Base-by-base conservation (phyloP, 37 sponge, comb jelly and placozoan species). In the Tethya wilhelma region DNA sequence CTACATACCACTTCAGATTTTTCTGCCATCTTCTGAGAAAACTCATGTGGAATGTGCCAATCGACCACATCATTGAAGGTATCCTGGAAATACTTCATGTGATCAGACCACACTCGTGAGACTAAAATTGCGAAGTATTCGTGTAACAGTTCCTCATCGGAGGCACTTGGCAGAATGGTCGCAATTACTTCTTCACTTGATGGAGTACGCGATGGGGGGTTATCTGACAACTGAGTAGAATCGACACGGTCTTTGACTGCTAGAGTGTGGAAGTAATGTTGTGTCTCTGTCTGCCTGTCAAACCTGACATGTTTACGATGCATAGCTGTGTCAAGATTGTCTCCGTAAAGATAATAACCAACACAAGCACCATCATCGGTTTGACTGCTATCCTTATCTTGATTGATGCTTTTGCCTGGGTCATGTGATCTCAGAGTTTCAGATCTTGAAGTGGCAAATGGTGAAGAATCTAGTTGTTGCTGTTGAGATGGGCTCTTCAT, bases 1-100 rank as follows among this genome's bases (percentile, higher is more conserved):
- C 33, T 17, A 37, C 45, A 58, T 71, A 81, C 82, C 72, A 81
- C 82, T 59, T 39, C 64, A 33, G 82, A 71, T 59, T 81, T 71
- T 34, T 39, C 2, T 71, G 80, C 73, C 82, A 81, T 81, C 30
- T 81, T 9, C 26, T 56, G 5, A 26, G 58, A 37, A 29, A 30
- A 75, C 25, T 56, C n/a, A 75, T 75, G 75, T 75, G 26, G 28
- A 58, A 58, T 75, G 36, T 75, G 75, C 37, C 59, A 25, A 26
- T 75, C 59, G 25, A 75, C 49, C 42, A 75, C 49, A 71, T 42
- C 49, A 71, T 44, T 8, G 11, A 71, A 45, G 73, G 63, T 60
- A 12, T 25, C 6, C 22, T 60, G 6, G 26, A 60, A n/a, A 60
- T 25, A 12, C 26, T 7, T 6, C 22, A 60, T 60, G 22, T 60